These are phyloP conservation scores for Drosophila funebris DNA, from an alignment of 1,140 invertebrate genomes.

Conservation along the genomic window DNA sequence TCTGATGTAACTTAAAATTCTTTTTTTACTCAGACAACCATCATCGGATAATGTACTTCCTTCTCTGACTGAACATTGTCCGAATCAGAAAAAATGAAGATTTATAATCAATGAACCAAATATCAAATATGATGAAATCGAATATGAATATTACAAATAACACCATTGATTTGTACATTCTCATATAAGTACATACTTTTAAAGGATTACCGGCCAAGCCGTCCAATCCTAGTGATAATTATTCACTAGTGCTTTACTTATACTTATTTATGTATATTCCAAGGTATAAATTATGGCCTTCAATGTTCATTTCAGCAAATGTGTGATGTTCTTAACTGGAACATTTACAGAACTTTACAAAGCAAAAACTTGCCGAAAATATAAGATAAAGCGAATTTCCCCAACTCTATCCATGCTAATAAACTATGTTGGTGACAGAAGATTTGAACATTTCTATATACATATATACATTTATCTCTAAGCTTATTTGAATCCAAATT, in stretches of 20 bases:
- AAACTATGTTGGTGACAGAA: background rate
- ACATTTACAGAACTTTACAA: background rate
- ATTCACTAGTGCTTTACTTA: constrained; percentile 37
- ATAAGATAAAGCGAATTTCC: background rate
- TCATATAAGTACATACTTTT: constrained; percentile 8
- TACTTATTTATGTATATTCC: constrained; percentile 12
- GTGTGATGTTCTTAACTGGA: background rate
- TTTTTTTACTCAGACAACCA: constrained; percentile 45
- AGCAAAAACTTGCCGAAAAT: background rate
- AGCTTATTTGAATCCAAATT: background rate
- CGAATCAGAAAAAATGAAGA: constrained; percentile 39
- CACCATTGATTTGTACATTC: constrained; percentile 12
- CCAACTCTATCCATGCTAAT: background rate
- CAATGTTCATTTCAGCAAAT: background rate
- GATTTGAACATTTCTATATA: background rate
- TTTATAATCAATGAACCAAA: constrained; percentile 19
- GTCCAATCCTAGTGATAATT: constrained; percentile 23
- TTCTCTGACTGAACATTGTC: constrained; percentile 52
- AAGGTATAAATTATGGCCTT: constrained; percentile 7
- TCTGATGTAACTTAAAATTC: background rate
- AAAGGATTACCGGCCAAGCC: constrained; percentile 21
- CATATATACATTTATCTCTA: background rate
- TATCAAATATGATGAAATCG: constrained; percentile 9
- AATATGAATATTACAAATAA: background rate
- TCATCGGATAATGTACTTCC: constrained; percentile 65